Evolutionary conservation across 1,140 invertebrate genomes (phyloP), one percentile per base, ranked within the genome.

Genomic region (Pseudomyrmex gracilis): DNA sequence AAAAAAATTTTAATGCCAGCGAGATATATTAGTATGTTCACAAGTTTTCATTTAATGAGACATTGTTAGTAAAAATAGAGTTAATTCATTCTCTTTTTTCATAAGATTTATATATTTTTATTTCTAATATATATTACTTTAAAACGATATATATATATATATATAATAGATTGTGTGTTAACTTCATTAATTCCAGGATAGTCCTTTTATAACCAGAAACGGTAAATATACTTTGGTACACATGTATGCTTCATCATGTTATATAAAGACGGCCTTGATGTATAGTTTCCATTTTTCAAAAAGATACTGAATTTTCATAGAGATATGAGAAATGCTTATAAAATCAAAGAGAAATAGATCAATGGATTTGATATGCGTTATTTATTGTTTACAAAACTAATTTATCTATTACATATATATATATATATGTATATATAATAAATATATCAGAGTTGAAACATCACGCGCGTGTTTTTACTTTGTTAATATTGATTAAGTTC

Each of bases 191-290:
- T 85, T 85, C 78, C 61, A 85, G 66, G 73, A 88, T 64, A 71
- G 43, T 70, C 55, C 63, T 63, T 78, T 87, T 64, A 82, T 83
- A 88, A 88, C 73, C 68, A 85, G 86, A 85, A 88, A 88, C 68
- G 78, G 73, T 88, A 87, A 88, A 80, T 88, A 80, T 88, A 88
- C 86, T 88, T 88, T 88, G 87, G 87, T 88, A 88, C 78, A 88
- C 78, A 88, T 63, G 51, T 88, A 88, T 83, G 66, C 51, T 85
- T 83, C n/a, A 85, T 73, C 58, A 47, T 85, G 71, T 34, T 84
- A 17, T 63, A 78, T 15, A 45, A 88, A 84, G 73, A 85, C 83
- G 77, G 86, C 87, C 87, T 88, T 88, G 87, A 88, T 47, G 67
- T 17, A 83, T 85, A 88, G 86, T 88, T 88, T 88, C 86, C 43